Base-by-base conservation (phyloP, 2,888 invertebrate genomes). In the Euplexia lucipara region DNA sequence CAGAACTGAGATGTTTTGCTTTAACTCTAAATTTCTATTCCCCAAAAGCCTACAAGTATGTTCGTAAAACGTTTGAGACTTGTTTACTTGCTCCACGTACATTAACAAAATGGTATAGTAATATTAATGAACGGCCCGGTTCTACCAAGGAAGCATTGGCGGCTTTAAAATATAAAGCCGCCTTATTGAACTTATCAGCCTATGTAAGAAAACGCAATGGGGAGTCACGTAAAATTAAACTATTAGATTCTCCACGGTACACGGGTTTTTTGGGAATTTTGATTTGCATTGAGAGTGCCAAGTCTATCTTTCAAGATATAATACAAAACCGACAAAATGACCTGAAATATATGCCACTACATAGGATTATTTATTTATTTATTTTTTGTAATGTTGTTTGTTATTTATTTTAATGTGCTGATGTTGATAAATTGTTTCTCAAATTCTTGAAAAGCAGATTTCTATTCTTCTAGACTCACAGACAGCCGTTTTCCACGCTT, bases 1-100 rank as follows among this genome's bases (percentile, higher is more conserved):
- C 47, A 48, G 47, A 48, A 48, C 47, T 32, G 47, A 48, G 47
- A n/a, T 48, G 47, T 48, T 32, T 48, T 32, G 47, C 47, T 48
- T 3, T 48, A 18, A 48, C 47, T 16, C 47, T 48, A 16, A 48
- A 48, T 30, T 48, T 48, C 32, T 48, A 48, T 32, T 48, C 47
- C 30, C 47, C 47, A 2, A 48, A 48, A 48, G 47, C 47, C 12
- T 47, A 47, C 30, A 45, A 47, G 42, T n/a, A n/a, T n/a, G n/a
- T n/a, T n/a, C n/a, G n/a, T n/a, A n/a, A n/a, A n/a, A n/a, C n/a
- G n/a, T 42, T 42, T 42, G 42, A 5, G 20, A 45, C 48, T 0
- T 48, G 48, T 48, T 48, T 48, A 32, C 32, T 32, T 7, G 32
- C 32, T 48, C 48, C 48, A 18, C 48, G 48, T 6, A 48, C 48